Base-by-base conservation (phyloP, 2,888 invertebrate genomes). In the Boloria selene region DNA sequence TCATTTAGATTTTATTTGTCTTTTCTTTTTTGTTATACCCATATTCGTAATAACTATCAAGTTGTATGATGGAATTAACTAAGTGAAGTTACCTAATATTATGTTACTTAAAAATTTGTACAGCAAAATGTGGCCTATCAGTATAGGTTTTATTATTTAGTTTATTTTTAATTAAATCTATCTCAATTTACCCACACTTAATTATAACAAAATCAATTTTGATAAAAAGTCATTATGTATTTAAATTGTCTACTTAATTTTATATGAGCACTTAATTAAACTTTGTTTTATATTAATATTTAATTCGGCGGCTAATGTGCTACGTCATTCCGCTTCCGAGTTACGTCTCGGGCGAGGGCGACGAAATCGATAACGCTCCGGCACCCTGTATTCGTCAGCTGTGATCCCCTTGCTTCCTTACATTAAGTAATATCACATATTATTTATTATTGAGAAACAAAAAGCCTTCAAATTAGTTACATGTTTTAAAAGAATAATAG, bases 311-410 rank as follows among this genome's bases (percentile, higher is more conserved):
- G 66, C 68, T 60, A 60, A 38, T 52, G 52, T n/a, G 18, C 42
- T 56, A 53, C 59, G 60, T 56, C 59, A 51, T 54, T 54, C 58
- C 42, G 50, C 44, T 62, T 65, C 18, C 52, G n/a, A 47, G 55
- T 61, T 54, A 53, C 62, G 68, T 44, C 60, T 53, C 51, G 26
- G 47, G 47, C 64, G 64, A 47, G 65, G 65, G 60, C 67, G 64
- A 22, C 60, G 44, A 17, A 56, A 70, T 70, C 70, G 65, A 70
- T 70, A 70, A 62, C 64, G 63, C 54, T 26, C 59, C 31, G 31
- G 59, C 45, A 47, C 45, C 16, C 45, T 18, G 58, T 54, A 18
- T 56, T 52, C 66, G 69, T 69, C 69, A 64, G 67, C 68, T 67
- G 67, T 49, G 52, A 45, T 63, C 68, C 65, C 65, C 68, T 60